Percentiles rank a stretch among this genome's conserved stretches.
Evolutionary conservation across 2,797 vertebrate species (phyloP).

Genomic region (Paedocypris micromegethes): DNA sequence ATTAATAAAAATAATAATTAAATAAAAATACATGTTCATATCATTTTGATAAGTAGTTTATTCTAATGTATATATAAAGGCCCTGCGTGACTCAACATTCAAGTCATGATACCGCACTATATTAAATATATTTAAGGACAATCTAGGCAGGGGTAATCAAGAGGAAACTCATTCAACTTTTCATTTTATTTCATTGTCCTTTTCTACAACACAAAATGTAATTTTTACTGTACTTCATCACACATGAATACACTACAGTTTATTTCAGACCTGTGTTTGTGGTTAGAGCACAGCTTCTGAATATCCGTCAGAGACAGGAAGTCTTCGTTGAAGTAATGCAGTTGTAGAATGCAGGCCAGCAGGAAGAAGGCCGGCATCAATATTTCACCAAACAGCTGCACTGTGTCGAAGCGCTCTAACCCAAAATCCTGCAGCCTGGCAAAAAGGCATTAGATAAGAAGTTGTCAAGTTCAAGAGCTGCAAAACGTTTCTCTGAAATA

Average conservation of each 20-base stretch:
- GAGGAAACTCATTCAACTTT: no score
- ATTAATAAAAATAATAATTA: no score
- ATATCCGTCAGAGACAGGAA: conserved; percentile 72
- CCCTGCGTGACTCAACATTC: no score
- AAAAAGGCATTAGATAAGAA: not conserved
- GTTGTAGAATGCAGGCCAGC: conserved; percentile 72
- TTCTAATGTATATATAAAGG: no score
- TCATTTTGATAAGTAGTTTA: no score
- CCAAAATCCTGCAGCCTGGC: conserved; percentile 68
- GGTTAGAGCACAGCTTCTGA: conserved; percentile 49
- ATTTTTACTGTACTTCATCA: not conserved
- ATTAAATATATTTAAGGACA: no score
- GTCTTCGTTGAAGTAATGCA: conserved; percentile 74
- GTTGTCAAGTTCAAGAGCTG: no score
- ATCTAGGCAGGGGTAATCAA: no score
- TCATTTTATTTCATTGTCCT: no score
- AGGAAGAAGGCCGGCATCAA: conserved; percentile 70
- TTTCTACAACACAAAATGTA: not conserved
- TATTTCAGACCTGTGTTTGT: conserved; percentile 13
- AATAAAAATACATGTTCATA: no score
- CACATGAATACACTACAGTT: conserved; percentile 36
- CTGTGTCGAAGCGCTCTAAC: conserved; percentile 64
- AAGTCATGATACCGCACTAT: no score
- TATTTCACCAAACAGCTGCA: conserved; percentile 70
- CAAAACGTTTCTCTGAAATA: no score